Conservation (phyloP, 2,888 invertebrate species). For the Phaedon cochleariae region DNA sequence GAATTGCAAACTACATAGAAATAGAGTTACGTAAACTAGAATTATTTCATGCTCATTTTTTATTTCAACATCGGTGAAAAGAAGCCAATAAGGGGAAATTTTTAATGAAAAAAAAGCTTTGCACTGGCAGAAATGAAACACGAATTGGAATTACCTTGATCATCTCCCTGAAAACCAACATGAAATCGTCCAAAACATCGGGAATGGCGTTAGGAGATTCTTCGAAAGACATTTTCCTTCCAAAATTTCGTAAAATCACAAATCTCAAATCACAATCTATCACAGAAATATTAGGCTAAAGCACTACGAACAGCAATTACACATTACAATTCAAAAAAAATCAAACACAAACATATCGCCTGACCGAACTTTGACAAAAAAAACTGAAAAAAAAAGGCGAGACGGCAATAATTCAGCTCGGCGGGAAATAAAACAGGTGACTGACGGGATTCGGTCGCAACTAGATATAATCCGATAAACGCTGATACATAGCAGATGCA, state of each 20-base stretch:
- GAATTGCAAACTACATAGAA: too few relatives aligned
- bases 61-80: neutral
- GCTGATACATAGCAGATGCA: too few relatives aligned
- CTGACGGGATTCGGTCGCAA: neutral
- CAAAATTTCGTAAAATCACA: neutral
- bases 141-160: constrained; percentile 29
- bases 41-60: neutral
- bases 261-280: neutral
- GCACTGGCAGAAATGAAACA: too few relatives aligned
- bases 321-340: too few relatives aligned
- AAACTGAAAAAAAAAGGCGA: neutral
- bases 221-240: constrained; percentile 71
- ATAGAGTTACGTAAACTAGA: too few relatives aligned
- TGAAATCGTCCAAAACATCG: constrained; percentile 78
- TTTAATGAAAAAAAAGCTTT: too few relatives aligned
- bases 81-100: too few relatives aligned
- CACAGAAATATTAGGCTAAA: neutral
- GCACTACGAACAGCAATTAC: neutral
- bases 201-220: constrained; percentile 70
- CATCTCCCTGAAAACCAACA: constrained; percentile 36
- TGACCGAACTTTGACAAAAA: too few relatives aligned
- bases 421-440: neutral
- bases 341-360: neutral
- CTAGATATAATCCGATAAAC: neutral
- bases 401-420: neutral